Evolutionary conservation across 92 coral and sea anemone species (phyloP), one percentile per base, ranked within the genome.

Genomic region (Paragorgia papillata): DNA sequence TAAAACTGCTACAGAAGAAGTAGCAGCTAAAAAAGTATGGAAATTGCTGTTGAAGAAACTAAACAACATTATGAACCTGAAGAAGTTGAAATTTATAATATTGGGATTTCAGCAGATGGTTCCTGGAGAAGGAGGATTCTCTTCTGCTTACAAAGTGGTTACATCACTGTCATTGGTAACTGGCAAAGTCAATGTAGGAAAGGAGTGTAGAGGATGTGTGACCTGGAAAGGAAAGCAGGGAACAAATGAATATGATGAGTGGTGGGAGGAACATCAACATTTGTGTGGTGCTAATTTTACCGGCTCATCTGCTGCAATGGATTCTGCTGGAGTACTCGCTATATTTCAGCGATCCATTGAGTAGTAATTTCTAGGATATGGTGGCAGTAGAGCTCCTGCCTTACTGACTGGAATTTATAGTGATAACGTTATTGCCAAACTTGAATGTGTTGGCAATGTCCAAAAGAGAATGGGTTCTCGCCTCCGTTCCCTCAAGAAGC

Each of bases 361-460:
- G 55, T 37, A 69, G n/a, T 70, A 86, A 43, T 81, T 86, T 81
- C 70, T 86, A 0, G 85, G 85, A 18, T 79, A 85, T 73, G 82
- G 89, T 8, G 85, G 80, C 73, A 82, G 82, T 29, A 85, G 74
- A 33, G 65, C 67, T 28, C 69, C 51, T 74, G 66, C 57, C 58
- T 15, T 51, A 25, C 25, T 85, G 7, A 57, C 74, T 13, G 80
- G 66, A 13, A 83, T 85, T 18, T 80, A 81, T 75, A 80, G 82
- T 2, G 70, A 66, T 35, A n/a, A 53, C 7, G 54, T 80, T 15
- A 68, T 85, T 0, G 35, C 46, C 1, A 80, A 80, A 40, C 60
- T 85, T 20, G 88, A 85, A 55, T 85, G 85, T 74, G 88, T 79
- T 41, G 88, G 88, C 66, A 80, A 79, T 54, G 88, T 84, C n/a